A percentile compares a stretch with the other conserved stretches of the same genome.
Evolutionary conservation across 2,888 invertebrate species (phyloP).

Genomic region (Drosophila fungiperda): DNA sequence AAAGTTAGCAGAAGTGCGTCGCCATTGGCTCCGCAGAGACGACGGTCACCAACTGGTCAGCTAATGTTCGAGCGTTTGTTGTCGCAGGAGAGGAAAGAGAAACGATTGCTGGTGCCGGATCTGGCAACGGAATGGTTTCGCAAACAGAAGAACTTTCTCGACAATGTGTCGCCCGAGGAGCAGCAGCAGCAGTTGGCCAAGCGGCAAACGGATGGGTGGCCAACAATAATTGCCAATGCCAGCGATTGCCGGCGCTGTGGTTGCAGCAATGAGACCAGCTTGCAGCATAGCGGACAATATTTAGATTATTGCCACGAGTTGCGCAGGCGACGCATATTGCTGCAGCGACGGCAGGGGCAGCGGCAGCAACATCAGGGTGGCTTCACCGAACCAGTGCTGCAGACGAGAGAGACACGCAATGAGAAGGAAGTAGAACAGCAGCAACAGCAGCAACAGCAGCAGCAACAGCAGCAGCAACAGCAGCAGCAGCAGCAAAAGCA

Average conservation of each 20-base stretch:
- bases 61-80: slow-evolving; percentile 51
- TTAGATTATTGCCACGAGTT: slow-evolving; percentile 31
- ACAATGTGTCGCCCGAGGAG: slow-evolving; percentile 40
- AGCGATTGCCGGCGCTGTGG: slow-evolving; percentile 8
- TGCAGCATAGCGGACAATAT: slow-evolving; percentile 37
- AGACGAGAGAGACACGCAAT: not conserved
- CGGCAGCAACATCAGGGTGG: not conserved
- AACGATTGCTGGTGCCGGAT: slow-evolving; percentile 67
- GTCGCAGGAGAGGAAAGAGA: slow-evolving; percentile 3
- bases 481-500: not conserved
- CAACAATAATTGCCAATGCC: not conserved
- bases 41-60: slow-evolving; percentile 2
- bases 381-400: not conserved
- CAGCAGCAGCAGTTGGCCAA: slow-evolving; percentile 1
- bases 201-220: not conserved
- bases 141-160: slow-evolving; percentile 61
- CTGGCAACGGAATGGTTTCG: slow-evolving; percentile 74
- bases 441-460: not conserved
- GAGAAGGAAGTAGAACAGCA: not conserved
- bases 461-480: not conserved
- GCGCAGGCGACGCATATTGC: slow-evolving; percentile 14
- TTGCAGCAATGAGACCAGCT: slow-evolving; percentile 9
- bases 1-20: not conserved
- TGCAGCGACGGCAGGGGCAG: slow-evolving; percentile 16
- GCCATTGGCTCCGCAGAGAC: not conserved